These are phyloP conservation scores for Bos indicus DNA, from an alignment of 2,113 vertebrate species.

Conservation along the genomic window DNA sequence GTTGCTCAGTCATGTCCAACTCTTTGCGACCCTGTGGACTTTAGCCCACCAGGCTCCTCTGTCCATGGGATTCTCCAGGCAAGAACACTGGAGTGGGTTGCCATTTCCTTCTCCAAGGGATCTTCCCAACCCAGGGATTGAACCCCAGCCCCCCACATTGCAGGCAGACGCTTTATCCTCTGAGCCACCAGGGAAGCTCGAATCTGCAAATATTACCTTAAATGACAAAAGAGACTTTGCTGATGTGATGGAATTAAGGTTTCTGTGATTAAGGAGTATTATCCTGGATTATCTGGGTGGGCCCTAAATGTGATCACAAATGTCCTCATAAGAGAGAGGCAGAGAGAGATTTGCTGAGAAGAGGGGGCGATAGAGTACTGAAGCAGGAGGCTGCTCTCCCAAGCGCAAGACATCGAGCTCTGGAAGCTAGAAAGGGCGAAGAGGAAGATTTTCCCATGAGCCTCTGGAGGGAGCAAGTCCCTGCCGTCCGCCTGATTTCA, in stretches of 20 bases:
- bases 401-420: not conserved
- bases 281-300: not conserved
- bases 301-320: not conserved
- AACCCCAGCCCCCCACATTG: no score
- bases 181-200: no score
- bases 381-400: rapidly evolving
- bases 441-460: not conserved
- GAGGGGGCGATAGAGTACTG: rapidly evolving
- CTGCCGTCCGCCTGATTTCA: not conserved
- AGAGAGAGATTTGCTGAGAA: not conserved
- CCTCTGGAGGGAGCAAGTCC: not conserved
- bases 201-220: no score
- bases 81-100: no score
- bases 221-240: not conserved
- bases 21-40: no score
- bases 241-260: not conserved
- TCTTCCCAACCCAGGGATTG: no score
- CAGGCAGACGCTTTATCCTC: no score
- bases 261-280: not conserved
- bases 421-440: not conserved
- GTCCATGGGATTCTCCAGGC: no score
- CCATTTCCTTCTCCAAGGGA: no score
- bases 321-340: not conserved
- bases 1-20: no score
- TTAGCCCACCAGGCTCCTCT: no score